These are phyloP conservation scores for Drosophila rellima DNA, from an alignment of 2,888 invertebrate species.

Conservation along the genomic window DNA sequence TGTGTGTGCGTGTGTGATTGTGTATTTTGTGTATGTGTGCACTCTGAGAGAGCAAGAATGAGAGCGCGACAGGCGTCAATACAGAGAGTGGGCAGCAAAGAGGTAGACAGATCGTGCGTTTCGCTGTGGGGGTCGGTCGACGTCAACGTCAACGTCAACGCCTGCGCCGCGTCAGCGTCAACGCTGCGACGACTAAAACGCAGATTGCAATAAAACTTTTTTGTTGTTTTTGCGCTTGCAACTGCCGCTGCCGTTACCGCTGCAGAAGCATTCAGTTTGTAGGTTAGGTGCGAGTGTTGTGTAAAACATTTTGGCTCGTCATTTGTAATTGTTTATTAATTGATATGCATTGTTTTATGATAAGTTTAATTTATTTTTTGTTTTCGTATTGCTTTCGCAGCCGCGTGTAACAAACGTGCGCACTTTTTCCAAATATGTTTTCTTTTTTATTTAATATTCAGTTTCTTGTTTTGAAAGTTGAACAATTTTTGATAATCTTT, in stretches of 20 bases:
- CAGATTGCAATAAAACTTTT: slow-evolving; percentile 65
- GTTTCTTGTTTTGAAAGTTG: slow-evolving; percentile 51
- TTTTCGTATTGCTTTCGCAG: slow-evolving; percentile 44
- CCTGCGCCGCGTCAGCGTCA: slow-evolving; percentile 17
- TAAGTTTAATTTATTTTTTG: slow-evolving; percentile 22
- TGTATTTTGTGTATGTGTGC: slow-evolving; percentile 9
- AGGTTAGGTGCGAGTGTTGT: slow-evolving; percentile 82
- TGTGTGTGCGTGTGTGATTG: slow-evolving; percentile 13
- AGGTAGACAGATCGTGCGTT: slow-evolving; percentile 55
- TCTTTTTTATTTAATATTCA: slow-evolving; percentile 28
- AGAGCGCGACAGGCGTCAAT: slow-evolving; percentile 8
- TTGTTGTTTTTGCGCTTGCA: slow-evolving; percentile 46
- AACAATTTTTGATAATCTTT: slow-evolving; percentile 69
- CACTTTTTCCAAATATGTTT: slow-evolving; percentile 53
- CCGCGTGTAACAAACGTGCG: slow-evolving; percentile 79
- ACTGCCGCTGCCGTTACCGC: slow-evolving; percentile 41
- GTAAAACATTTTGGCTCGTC: slow-evolving; percentile 63
- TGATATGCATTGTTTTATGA: slow-evolving; percentile 47
- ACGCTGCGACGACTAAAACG: slow-evolving; percentile 50
- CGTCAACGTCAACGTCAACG: slow-evolving; percentile 25
- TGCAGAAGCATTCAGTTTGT: slow-evolving; percentile 59
- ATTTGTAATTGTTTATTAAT: slow-evolving; percentile 62
- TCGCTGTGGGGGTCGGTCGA: slow-evolving; percentile 56
- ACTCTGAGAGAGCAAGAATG: background rate
- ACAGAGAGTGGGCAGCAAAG: slow-evolving; percentile 13